These are phyloP conservation scores for Rousettus madagascariensis DNA, from an alignment of 2,797 vertebrate genomes.

Conservation along the genomic window DNA sequence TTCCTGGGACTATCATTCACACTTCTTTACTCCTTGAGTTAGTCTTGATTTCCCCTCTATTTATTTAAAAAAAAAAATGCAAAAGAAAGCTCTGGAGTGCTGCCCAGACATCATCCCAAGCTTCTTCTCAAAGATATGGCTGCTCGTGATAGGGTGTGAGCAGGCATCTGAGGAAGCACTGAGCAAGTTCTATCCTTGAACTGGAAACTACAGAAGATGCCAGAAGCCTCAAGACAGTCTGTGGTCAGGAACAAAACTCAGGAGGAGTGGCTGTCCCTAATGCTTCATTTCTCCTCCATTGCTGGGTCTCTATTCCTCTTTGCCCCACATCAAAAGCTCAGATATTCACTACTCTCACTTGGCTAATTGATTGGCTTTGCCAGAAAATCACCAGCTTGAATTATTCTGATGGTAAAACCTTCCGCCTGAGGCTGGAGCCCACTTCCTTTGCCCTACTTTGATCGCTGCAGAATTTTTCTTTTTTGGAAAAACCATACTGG, in stretches of 20 bases:
- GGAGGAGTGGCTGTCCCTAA: neutral
- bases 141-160: neutral
- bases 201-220: slow-evolving; percentile 21
- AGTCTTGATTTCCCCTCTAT: neutral
- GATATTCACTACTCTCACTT: slow-evolving; percentile 7
- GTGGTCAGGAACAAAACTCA: slow-evolving; percentile 25
- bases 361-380: neutral
- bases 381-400: slow-evolving; percentile 71
- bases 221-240: slow-evolving; percentile 59
- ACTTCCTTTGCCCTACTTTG: slow-evolving; percentile 67
- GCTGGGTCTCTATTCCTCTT: neutral
- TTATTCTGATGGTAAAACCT: slow-evolving; percentile 75
- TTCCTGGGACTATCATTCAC: neutral
- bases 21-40: neutral
- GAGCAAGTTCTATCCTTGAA: neutral
- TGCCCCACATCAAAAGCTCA: slow-evolving; percentile 32
- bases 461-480: slow-evolving; percentile 56
- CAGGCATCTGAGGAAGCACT: neutral
- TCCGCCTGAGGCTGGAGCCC: slow-evolving; percentile 39
- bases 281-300: slow-evolving; percentile 23
- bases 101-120: neutral
- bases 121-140: neutral
- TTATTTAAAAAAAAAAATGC: neutral
- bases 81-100: neutral
- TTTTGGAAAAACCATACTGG: slow-evolving; percentile 59